A percentile compares a stretch with the other conserved stretches of the same genome.
These are phyloP conservation scores for Psittacus erithacus DNA, from an alignment of 2,113 vertebrate genomes.

Conservation along the genomic window DNA sequence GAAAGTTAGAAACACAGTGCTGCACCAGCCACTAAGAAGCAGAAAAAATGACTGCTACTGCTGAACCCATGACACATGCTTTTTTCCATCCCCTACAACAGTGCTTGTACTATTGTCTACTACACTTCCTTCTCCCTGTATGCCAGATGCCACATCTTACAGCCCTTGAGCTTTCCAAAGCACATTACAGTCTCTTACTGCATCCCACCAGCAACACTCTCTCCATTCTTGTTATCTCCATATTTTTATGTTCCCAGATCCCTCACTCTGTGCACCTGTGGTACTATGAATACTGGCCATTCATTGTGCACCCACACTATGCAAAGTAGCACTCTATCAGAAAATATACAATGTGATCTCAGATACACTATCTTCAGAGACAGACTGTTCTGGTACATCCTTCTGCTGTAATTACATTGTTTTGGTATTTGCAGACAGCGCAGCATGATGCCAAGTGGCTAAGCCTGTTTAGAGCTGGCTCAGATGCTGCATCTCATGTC, in stretches of 20 bases:
- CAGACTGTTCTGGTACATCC: slow-evolving; percentile 42
- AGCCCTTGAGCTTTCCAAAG: not conserved
- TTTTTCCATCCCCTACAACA: not conserved
- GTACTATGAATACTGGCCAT: not conserved
- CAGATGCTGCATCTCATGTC: not conserved
- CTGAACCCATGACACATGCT: too few species aligned
- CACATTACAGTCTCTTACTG: not conserved
- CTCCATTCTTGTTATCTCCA: not conserved
- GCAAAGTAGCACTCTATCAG: not conserved
- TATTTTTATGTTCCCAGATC: not conserved
- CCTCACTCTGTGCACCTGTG: not conserved
- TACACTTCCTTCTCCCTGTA: not conserved
- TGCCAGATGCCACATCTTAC: not conserved
- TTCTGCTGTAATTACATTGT: slow-evolving; percentile 46
- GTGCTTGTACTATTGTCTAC: not conserved
- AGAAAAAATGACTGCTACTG: too few species aligned
- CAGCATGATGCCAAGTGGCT: not conserved
- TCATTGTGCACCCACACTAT: not conserved
- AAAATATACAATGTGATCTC: not conserved
- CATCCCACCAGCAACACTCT: not conserved
- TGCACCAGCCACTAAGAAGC: too few species aligned
- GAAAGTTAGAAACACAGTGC: too few species aligned
- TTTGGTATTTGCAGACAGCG: slow-evolving; percentile 34
- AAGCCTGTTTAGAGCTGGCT: slow-evolving; percentile 27
- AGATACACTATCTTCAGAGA: slow-evolving; percentile 7